Evolutionary conservation across 2,797 vertebrate species (phyloP), one percentile per base, ranked within the genome.

Genomic region (Hafferia zeledoni): DNA sequence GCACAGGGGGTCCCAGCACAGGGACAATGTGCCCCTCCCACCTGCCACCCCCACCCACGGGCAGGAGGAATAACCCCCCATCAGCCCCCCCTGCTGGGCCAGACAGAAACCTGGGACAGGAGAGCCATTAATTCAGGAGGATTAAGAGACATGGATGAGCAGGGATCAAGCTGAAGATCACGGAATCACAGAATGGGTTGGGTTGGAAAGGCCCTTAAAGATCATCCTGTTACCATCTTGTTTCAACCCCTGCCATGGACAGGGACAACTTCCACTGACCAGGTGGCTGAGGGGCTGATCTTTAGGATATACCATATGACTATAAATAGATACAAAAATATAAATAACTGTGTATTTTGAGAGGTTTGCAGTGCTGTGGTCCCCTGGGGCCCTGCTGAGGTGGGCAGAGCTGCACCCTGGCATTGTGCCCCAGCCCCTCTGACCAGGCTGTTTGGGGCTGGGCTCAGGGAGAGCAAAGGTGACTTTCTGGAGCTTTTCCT

Each of bases 61-160:
- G 6, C 37, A 19, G 56, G 24, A 56, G 8, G 15, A 19, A 10
- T 0, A 5, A 4, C 27, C 37, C 64, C 8, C 5, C 0, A n/a
- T 8, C 90, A 47, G 2, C 15, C 1, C 20, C 35, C 17, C 37
- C 15, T 28, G 41, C 41, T 10, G 25, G 33, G 31, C 5, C 24
- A 35, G 25, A 49, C 37, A 61, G 31, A 30, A 55, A 33, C 13
- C 17, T 6, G 14, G 1, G 4, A 11, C n/a, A 3, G 3, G 2
- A 15, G 22, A 1, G 7, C 47, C 25, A 3, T 7, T 3, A 8
- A 7, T 22, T 49, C 18, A 0, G 2, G 49, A 69, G 50, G 27
- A 17, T 55, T 28, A 22, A 68, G 50, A n/a, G 31, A 47, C 1
- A 4, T 0, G 2, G 18, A 28, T 2, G 19, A 50, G 27, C 56